A percentile compares a stretch with the other conserved stretches of the same genome.
phyloP scores from a whole-genome alignment of 2,888 invertebrate genomes.

The Synergus umbraculus region DNA sequence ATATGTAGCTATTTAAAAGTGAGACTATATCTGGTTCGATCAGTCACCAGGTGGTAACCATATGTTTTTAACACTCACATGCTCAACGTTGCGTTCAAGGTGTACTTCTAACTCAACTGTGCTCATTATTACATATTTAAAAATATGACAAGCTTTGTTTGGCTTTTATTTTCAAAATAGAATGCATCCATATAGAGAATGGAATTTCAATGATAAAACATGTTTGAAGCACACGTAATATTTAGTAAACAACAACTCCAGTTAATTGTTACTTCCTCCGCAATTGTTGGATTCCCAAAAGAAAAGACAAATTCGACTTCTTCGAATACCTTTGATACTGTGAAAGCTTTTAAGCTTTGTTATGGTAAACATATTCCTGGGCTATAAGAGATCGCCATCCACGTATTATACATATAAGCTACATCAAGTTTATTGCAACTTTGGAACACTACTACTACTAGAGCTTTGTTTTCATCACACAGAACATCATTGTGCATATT shows the following conservation, averaged over 20 bases:
- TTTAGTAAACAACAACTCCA: conserved; percentile 16
- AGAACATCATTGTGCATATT: no score
- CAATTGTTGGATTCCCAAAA: neutral
- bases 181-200: neutral
- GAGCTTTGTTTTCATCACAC: no score
- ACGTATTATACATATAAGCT: no score
- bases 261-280: neutral
- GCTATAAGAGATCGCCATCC: no score
- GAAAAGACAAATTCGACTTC: neutral
- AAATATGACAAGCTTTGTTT: conserved; percentile 23
- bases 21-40: conserved; percentile 13
- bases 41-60: conserved; percentile 25
- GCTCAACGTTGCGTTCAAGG: neutral
- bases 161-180: conserved; percentile 1
- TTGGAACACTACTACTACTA: no score
- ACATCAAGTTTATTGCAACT: no score
- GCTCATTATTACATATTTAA: neutral
- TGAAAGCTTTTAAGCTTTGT: no score
- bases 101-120: conserved; percentile 6
- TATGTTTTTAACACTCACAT: conserved; percentile 12
- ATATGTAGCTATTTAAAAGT: neutral
- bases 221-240: neutral
- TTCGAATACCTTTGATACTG: neutral
- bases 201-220: neutral
- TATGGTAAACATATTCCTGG: no score